phyloP scores from a whole-genome alignment of 1,140 invertebrate species.

The Zaprionus vittiger region DNA sequence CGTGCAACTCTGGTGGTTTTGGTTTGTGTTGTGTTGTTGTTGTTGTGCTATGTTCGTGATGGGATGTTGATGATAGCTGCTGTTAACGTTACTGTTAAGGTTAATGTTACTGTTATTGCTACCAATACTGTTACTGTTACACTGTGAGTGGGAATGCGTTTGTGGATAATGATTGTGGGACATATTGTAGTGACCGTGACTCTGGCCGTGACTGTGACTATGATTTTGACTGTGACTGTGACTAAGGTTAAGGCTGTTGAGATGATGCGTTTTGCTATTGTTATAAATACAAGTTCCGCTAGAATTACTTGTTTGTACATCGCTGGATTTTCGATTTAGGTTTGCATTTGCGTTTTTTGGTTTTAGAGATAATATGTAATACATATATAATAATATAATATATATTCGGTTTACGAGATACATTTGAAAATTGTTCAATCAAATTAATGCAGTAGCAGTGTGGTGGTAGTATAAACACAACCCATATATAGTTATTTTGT shows the following conservation, averaged over 20 bases:
- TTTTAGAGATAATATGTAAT: conserved; percentile 79
- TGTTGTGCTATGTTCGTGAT: conserved; percentile 38
- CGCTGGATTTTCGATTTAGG: conserved; percentile 81
- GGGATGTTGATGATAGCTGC: conserved; percentile 30
- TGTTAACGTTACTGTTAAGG: conserved; percentile 51
- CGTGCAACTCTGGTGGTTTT: conserved; percentile 34
- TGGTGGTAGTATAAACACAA: conserved; percentile 84
- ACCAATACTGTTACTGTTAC: conserved; percentile 46
- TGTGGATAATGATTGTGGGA: conserved; percentile 43
- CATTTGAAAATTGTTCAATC: conserved; percentile 82
- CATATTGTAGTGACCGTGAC: conserved; percentile 54
- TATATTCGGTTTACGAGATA: conserved; percentile 80
- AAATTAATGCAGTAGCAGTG: conserved; percentile 83
- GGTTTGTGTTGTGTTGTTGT: conserved; percentile 35
- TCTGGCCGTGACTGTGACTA: conserved; percentile 62
- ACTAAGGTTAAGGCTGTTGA: conserved; percentile 68
- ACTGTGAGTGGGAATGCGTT: conserved; percentile 40
- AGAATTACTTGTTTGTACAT: conserved; percentile 84
- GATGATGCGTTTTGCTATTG: conserved; percentile 78
- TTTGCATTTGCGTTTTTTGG: conserved; percentile 61
- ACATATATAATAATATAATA: conserved; percentile 72
- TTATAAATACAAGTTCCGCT: conserved; percentile 83
- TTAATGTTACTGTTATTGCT: conserved; percentile 48
- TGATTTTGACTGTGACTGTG: conserved; percentile 18
- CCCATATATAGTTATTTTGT: conserved; percentile 84